Conservation (phyloP, 2,888 invertebrate species). For the Agrochola macilenta region DNA sequence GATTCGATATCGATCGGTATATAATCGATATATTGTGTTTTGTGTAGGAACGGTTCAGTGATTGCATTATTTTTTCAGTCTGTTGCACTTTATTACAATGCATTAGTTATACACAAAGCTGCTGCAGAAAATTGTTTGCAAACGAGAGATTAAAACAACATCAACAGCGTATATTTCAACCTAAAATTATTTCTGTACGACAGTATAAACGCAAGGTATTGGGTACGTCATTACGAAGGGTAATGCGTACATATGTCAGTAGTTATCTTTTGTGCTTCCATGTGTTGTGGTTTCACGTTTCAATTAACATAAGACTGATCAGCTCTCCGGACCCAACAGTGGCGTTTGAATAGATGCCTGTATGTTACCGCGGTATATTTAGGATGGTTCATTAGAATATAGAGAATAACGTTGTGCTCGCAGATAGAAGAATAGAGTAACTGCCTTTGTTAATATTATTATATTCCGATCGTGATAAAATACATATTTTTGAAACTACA, state of each 20-base stretch:
- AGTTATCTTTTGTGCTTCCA: constrained; percentile 62
- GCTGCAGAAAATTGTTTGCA: constrained; percentile 32
- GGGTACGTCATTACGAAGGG: constrained; percentile 14
- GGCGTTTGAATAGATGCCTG: neutral
- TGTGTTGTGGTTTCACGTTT: constrained; percentile 65
- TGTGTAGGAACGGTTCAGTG: neutral
- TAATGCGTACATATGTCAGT: neutral
- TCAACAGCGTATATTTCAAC: constrained; percentile 9
- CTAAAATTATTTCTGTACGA: constrained; percentile 1
- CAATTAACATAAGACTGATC: constrained; percentile 72
- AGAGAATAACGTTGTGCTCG: neutral
- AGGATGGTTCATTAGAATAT: constrained; percentile 27
- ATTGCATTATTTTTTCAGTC: constrained; percentile 34
- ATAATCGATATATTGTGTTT: constrained; percentile 18
- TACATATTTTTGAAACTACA: neutral
- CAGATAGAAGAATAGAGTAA: constrained; percentile 1
- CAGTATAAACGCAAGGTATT: constrained; percentile 5
- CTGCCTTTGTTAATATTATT: neutral
- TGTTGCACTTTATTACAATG: constrained; percentile 35
- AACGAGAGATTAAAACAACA: constrained; percentile 45
- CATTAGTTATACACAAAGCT: constrained; percentile 29
- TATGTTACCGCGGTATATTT: neutral
- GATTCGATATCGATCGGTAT: neutral
- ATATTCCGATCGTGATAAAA: neutral
- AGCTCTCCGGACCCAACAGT: neutral